phyloP scores from a whole-genome alignment of 2,113 vertebrate species.

The Gobiocypris rarus region DNA sequence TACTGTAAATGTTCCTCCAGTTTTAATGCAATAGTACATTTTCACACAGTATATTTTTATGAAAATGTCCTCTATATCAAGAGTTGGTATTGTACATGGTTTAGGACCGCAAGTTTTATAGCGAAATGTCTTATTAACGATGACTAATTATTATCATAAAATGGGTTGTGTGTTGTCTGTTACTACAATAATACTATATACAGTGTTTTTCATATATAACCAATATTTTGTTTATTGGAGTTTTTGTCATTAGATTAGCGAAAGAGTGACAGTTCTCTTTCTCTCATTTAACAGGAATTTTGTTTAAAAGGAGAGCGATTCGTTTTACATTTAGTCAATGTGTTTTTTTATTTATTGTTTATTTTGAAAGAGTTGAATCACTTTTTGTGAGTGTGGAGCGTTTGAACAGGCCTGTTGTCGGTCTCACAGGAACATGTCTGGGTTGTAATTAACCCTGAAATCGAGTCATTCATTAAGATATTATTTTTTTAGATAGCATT shows the following conservation, averaged over 20 bases:
- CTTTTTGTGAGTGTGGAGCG: background rate
- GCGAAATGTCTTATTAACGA: background rate
- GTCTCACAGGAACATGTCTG: background rate
- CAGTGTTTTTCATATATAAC: background rate
- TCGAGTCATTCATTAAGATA: background rate
- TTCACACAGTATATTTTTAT: conserved; percentile 43
- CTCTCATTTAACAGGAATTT: background rate
- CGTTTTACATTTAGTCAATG: background rate
- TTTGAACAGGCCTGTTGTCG: background rate
- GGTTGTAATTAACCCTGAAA: background rate
- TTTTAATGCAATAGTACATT: conserved; percentile 24
- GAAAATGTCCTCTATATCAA: conserved; percentile 19
- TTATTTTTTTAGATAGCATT: background rate
- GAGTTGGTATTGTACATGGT: conserved; percentile 20
- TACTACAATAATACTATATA: background rate
- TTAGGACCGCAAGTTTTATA: conserved; percentile 24
- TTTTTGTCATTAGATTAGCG: background rate
- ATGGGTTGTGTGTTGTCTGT: conserved; percentile 6
- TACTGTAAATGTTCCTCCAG: conserved; percentile 65
- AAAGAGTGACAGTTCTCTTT: background rate
- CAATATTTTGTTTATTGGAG: background rate
- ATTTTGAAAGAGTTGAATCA: no score
- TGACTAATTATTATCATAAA: background rate
- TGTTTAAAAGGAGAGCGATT: background rate
- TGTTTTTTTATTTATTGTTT: background rate